These are phyloP conservation scores for Tetragonisca angustula DNA, from an alignment of 2,888 invertebrate species.

Conservation along the genomic window DNA sequence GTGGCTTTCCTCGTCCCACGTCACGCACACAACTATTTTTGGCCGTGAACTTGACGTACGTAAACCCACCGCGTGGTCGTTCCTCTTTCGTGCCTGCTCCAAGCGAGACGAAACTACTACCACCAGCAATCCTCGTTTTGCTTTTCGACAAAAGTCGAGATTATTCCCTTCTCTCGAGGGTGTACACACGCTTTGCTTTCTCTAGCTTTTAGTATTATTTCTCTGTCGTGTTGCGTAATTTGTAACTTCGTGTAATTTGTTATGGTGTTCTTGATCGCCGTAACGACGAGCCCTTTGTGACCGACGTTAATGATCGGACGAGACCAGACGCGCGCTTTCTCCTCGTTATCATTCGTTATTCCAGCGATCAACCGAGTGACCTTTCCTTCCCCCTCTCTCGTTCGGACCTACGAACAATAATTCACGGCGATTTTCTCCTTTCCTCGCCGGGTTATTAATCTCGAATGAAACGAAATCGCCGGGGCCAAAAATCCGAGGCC, in stretches of 20 bases:
- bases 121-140: background rate
- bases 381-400: conserved; percentile 39
- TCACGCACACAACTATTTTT: conserved; percentile 71
- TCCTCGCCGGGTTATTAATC: conserved; percentile 23
- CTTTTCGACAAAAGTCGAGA: background rate
- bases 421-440: conserved; percentile 24
- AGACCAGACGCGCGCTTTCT: conserved; percentile 53
- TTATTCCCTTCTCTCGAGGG: background rate
- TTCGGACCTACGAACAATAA: conserved; percentile 39
- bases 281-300: background rate
- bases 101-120: background rate
- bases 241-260: background rate
- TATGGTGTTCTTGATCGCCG: background rate
- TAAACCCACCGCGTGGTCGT: conserved; percentile 24
- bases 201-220: too few relatives aligned
- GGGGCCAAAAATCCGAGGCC: too few relatives aligned
- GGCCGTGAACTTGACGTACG: conserved; percentile 67
- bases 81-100: background rate
- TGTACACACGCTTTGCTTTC: background rate
- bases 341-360: conserved; percentile 42
- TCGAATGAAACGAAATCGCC: conserved; percentile 33
- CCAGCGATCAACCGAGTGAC: conserved; percentile 25
- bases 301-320: conserved; percentile 4
- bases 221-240: too few relatives aligned
- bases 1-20: conserved; percentile 71